phyloP scores from a whole-genome alignment of 2,888 invertebrate species.

The Trachelus iudaicus region DNA sequence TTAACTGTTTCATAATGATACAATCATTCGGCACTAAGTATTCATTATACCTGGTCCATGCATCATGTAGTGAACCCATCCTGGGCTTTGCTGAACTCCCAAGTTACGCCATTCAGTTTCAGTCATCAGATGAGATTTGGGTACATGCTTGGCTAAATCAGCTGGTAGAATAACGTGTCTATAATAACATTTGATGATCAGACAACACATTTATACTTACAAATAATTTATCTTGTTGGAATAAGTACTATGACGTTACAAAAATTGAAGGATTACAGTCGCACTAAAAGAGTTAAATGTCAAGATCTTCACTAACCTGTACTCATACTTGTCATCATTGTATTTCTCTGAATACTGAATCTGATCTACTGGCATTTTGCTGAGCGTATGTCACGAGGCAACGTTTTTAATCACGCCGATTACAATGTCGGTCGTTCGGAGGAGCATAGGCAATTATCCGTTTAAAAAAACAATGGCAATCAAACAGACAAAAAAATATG shows the following conservation, averaged over 20 bases:
- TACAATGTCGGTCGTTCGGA: background rate
- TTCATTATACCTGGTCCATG: conserved; percentile 77
- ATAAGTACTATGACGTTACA: background rate
- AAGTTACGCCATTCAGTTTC: conserved; percentile 95
- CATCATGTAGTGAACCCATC: conserved; percentile 91
- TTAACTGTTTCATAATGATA: background rate
- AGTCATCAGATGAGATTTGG: conserved; percentile 90
- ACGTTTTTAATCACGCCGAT: background rate
- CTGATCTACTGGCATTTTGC: conserved; percentile 78
- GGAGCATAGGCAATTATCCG: background rate
- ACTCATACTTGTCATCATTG: conserved; percentile 86
- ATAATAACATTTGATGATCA: conserved; percentile 25
- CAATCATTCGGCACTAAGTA: background rate
- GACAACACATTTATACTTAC: background rate
- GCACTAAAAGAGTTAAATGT: background rate
- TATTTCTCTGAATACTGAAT: conserved; percentile 96
- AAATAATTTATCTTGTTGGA: conserved; percentile 3
- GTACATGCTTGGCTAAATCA: conserved; percentile 86
- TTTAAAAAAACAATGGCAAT: background rate
- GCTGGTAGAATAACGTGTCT: conserved; percentile 93
- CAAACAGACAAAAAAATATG: background rate
- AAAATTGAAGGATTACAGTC: conserved; percentile 10
- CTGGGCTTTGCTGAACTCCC: conserved; percentile 93
- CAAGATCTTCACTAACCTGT: conserved; percentile 72
- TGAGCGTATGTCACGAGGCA: background rate